Base-by-base conservation (phyloP, 2,113 vertebrate genomes). In the Podilymbus podiceps region DNA sequence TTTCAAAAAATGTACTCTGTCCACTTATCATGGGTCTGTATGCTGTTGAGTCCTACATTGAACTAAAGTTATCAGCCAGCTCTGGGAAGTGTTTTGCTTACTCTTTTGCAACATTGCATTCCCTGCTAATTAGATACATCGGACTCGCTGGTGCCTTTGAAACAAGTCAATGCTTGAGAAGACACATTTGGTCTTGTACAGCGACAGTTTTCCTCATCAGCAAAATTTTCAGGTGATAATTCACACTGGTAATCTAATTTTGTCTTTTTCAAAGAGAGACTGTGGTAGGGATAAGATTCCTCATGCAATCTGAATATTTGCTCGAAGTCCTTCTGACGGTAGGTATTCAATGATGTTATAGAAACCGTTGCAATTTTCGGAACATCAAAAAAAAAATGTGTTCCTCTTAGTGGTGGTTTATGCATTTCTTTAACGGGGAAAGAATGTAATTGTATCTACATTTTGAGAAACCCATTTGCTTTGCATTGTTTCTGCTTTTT, bases 31-130 rank as follows among this genome's bases (percentile, higher is more conserved):
- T 50, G 76, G 15, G 44, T 64, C 73, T 95, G 59, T 87, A 23
- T 92, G 66, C 42, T 92, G 76, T 53, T 90, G 76, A 93, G 87
- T 73, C 60, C 75, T 74, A 25, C 21, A 8, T 11, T 95, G 86
- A 91, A 72, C 62, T 93, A 4, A 50, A 91, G 52, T 89, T 97
- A 96, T 93, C 89, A 93, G 66, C 55, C 78, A 77, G 88, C 92
- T 75, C 83, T 94, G 89, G 90, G 89, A 97, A 96, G 55, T 46
- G 50, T 86, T 97, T 95, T 97, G 88, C 89, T 96, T 97, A 96
- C 79, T 96, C 91, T 97, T 96, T 95, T 95, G 97, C 94, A 94
- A 95, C 82, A 80, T 60, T 94, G 80, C 97, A 96, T 97, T 98
- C 97, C 87, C 77, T 95, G 81, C 92, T 97, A 97, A 97, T 98